Base-by-base conservation (phyloP, 2,113 vertebrate species). In the Isichthys henryi region DNA sequence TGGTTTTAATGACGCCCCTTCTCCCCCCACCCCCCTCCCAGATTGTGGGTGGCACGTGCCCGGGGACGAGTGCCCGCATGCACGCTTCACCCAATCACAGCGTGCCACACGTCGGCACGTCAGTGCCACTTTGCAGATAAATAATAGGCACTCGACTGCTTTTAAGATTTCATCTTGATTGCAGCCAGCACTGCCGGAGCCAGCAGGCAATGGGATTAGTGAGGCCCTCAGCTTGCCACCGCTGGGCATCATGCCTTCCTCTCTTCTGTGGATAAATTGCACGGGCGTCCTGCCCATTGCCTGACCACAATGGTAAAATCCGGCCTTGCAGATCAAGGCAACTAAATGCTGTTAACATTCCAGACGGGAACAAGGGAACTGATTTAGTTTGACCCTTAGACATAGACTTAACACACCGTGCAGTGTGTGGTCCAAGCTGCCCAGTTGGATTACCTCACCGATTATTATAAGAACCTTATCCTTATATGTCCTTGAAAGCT, bases 101-200 rank as follows among this genome's bases (percentile, higher is more conserved):
- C 11, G 43, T 58, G 10, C 50, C 31, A 23, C 31, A n/a, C 45
- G 27, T 86, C 89, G 46, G 8, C 56, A n/a, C 45, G 27, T 89
- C 56, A 86, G 5, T 56, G 56, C 52, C n/a, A 50, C 58, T 86
- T 86, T 85, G 84, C 62, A 43, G 27, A 83, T 87, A 56, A 89
- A 87, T 89, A 89, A 89, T 50, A 89, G 53, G 52, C 83, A 70
- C 35, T 74, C 83, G 11, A 50, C 85, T 87, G 84, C 80, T 9
- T 89, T 66, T 74, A 45, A 49, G n/a, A 89, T 89, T 86, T 89
- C 83, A 74, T 86, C 83, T 86, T 70, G 89, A 89, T 89, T 89
- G 58, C 80, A 70, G 83, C 23, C 45, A 46, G n/a, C 83, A 35
- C 13, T 49, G 82, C 89, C 21, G 27, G 83, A 87, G 45, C 89